Evolutionary conservation across 2,888 invertebrate species (phyloP), one percentile per base, ranked within the genome.

Genomic region (Eupeodes latifasciatus): DNA sequence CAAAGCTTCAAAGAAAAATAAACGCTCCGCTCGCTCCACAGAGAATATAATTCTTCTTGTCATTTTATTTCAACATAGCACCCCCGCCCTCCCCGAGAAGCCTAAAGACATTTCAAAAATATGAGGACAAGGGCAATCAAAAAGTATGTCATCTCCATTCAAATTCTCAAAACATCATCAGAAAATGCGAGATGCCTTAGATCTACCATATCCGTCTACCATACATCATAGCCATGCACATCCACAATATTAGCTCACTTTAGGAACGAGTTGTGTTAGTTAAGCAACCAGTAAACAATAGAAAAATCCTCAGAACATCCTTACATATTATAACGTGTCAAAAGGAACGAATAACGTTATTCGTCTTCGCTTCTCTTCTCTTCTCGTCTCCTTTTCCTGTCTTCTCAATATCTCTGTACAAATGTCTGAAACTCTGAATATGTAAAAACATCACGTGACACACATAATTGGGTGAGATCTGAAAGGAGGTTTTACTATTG

Each of bases 181-280:
- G 79, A 83, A 83, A 55, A 67, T 53, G 47, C 36, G 79, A 83
- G 61, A 67, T 53, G 47, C 36, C 74, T 59, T 53, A 53, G 74
- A 78, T 66, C 49, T 59, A 16, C 10, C 40, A 62, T 40, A 62
- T 69, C n/a, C 36, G 16, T 16, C 53, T 40, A n/a, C 19, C 27
- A 27, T 27, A 74, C 66, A 74, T 79, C 59, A 59, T n/a, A 59
- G 27, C 27, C 59, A 59, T n/a, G 34, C 34, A 59, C 9, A 59
- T 59, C 40, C 40, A 74, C 59, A 51, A 83, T 79, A 83, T 79
- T 67, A 79, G 79, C 74, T 74, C 72, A 74, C 44, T 74, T 78
- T 49, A 11, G 59, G 72, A 69, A 67, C 74, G 83, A 83, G 67
- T 83, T 67, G 53, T 74, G 79, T 67, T 79, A 79, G 59, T 69